These are phyloP conservation scores for Apogon hyalosoma DNA, from an alignment of 2,797 vertebrate species.

Conservation along the genomic window DNA sequence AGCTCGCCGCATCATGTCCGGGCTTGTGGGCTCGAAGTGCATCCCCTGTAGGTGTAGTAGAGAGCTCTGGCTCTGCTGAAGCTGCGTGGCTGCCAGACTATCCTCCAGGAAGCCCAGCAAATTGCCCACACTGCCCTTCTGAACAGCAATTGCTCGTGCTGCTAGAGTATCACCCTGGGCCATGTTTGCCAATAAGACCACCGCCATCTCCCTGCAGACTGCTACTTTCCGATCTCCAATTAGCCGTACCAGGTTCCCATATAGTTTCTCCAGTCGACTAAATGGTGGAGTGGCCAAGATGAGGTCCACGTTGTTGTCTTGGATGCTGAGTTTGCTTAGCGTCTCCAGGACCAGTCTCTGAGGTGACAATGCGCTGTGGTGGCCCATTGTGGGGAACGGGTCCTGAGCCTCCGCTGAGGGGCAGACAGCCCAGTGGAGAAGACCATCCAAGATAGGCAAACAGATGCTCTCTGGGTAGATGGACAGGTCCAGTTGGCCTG, in stretches of 20 bases:
- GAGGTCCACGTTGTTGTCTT: constrained; percentile 99
- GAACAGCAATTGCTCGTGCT: constrained; percentile 94
- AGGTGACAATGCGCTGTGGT: constrained; percentile 93
- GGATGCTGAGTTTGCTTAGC: constrained; percentile 99
- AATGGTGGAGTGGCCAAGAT: constrained; percentile 98
- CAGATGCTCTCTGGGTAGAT: constrained; percentile 97
- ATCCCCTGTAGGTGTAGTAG: constrained; percentile 93
- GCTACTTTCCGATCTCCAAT: constrained; percentile 98
- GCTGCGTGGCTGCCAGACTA: constrained; percentile 97
- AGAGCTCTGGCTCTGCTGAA: constrained; percentile 95
- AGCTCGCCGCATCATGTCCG: constrained; percentile 99
- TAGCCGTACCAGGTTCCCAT: constrained; percentile 94
- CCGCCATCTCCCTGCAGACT: constrained; percentile 98
- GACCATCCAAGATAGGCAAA: constrained; percentile 95
- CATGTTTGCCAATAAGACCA: constrained; percentile 96
- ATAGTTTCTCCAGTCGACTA: constrained; percentile 96
- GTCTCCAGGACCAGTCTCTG: constrained; percentile 99
- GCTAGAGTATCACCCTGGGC: constrained; percentile 96
- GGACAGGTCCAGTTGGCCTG: constrained; percentile 97
- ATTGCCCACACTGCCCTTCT: constrained; percentile 97
- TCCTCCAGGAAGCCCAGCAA: constrained; percentile 98
- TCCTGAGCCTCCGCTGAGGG: constrained; percentile 98
- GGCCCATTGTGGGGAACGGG: constrained; percentile 95
- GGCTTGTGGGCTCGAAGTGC: constrained; percentile 96
- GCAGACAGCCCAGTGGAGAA: constrained; percentile 98